Base-by-base conservation (phyloP, 2,113 vertebrate genomes). In the Pao palembangensis region DNA sequence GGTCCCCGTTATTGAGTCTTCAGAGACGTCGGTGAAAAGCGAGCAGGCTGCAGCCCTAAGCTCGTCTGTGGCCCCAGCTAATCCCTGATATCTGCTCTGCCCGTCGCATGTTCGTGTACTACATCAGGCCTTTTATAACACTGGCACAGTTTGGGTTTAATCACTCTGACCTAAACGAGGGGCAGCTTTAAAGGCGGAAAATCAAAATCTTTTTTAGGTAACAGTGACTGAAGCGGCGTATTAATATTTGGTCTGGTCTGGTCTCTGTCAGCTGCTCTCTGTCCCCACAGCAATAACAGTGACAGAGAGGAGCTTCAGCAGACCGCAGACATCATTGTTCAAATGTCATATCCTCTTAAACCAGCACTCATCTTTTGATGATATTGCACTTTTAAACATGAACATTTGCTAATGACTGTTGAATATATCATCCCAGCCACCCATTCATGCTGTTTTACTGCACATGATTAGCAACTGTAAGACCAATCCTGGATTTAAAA, bases 1-100 rank as follows among this genome's bases (percentile, higher is more conserved):
- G 11, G 76, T 71, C 79, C 75, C 71, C 58, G 61, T 75, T 61
- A 73, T 64, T 79, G 64, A 79, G 79, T 82, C 61, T 69, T 54
- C 61, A 44, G 65, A 79, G 67, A 75, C 75, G 71, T 82, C 67
- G 71, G 68, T 80, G 67, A 55, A 76, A 82, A 71, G 34, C 53
- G 70, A 79, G 72, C 73, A 54, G 71, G 59, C 69, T 74, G 57
- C 65, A 60, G 62, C 46, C 65, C 64, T 60, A 54, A 70, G 56
- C 54, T 56, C 49, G 41, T 54, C n/a, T 54, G 55, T 62, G 59
- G 52, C 44, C 61, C 7, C 23, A 31, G 13, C 50, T 78, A 73
- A 80, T 81, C 76, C 57, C 54, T 41, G 21, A 55, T 81, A 75
- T 73, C 50, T 42, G 16, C 0, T 54, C 56, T 69, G 55, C 67